Evolutionary conservation across 2,888 invertebrate species (phyloP).

Genomic region (Dysmachus trigonus): DNA sequence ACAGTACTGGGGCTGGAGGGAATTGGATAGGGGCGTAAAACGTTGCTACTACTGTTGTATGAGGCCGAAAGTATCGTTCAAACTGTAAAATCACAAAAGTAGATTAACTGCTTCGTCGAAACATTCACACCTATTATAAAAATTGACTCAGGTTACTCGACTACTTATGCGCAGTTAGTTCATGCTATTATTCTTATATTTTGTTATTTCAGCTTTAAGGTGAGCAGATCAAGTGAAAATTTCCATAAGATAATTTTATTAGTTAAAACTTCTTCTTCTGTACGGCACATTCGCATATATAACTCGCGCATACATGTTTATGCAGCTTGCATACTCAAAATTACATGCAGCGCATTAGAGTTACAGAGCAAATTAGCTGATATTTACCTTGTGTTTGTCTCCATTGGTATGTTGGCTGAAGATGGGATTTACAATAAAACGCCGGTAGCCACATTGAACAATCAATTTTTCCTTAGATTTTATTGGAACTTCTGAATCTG

Average conservation of each 20-base stretch:
- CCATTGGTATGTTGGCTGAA: constrained; percentile 95
- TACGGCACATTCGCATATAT: too few species aligned
- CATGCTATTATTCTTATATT: too few species aligned
- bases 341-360: background rate
- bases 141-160: too few species aligned
- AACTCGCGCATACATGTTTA: background rate
- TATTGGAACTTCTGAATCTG: constrained; percentile 77
- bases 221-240: too few species aligned
- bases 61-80: constrained; percentile 89
- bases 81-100: constrained; percentile 72
- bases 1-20: constrained; percentile 62
- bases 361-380: background rate
- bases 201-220: too few species aligned
- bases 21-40: constrained; percentile 85
- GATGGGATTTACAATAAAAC: constrained; percentile 88
- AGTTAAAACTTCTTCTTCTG: too few species aligned
- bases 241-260: too few species aligned
- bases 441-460: constrained; percentile 93
- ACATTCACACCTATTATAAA: too few species aligned
- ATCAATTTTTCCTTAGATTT: constrained; percentile 91
- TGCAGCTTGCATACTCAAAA: background rate
- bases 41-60: constrained; percentile 87
- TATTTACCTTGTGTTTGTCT: constrained; percentile 87
- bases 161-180: too few species aligned
- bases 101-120: background rate